Conservation (phyloP, 1,140 invertebrate genomes). For the Trichoplusia ni region DNA sequence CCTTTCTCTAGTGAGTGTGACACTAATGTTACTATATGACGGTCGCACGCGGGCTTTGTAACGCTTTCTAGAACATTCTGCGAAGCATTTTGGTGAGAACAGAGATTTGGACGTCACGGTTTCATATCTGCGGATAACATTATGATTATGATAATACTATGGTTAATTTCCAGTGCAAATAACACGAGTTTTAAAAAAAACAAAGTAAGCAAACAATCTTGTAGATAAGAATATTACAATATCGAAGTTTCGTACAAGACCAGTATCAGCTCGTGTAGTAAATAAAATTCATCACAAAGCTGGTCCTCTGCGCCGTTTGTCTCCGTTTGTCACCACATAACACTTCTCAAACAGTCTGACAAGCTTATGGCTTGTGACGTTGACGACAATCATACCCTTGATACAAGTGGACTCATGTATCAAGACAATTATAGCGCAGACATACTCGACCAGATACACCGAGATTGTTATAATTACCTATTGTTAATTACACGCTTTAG, state of each 20-base stretch:
- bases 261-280: too few relatives aligned
- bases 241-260: too few relatives aligned
- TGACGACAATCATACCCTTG: neutral
- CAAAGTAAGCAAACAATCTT: too few relatives aligned
- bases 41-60: neutral
- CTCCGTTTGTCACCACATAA: neutral
- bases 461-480: slow-evolving; percentile 7
- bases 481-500: slow-evolving; percentile 6
- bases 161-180: too few relatives aligned
- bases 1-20: neutral
- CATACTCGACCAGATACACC: neutral
- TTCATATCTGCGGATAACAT: too few relatives aligned
- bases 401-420: neutral
- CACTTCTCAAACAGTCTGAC: neutral
- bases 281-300: too few relatives aligned
- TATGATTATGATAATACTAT: too few relatives aligned
- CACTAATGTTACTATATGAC: neutral
- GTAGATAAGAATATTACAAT: too few relatives aligned
- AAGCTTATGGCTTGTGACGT: neutral
- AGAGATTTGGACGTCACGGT: too few relatives aligned
- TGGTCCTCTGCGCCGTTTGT: neutral
- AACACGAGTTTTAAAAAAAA: too few relatives aligned
- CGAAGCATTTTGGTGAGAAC: neutral
- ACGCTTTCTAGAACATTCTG: neutral
- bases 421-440: neutral